Base-by-base conservation (phyloP, 2,797 vertebrate species). In the Poecile montanus region DNA sequence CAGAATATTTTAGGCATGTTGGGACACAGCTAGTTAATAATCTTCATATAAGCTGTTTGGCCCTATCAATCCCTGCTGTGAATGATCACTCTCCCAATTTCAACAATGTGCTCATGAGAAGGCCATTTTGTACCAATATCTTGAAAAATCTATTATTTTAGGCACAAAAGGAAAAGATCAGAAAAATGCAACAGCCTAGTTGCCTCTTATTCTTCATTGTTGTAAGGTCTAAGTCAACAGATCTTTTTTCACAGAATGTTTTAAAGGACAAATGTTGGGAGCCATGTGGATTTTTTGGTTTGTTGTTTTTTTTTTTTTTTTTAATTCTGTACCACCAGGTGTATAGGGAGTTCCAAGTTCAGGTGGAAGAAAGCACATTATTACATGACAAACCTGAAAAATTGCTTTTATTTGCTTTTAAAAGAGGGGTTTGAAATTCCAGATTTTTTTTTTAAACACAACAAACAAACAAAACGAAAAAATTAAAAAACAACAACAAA, bases 271-370 rank as follows among this genome's bases (percentile, higher is more conserved):
- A 6, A 14, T 38, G 2, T 27, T 72, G 26, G 5, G 9, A 5
- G 1, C 20, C 34, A 30, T 7, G 21, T 50, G 30, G 4, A 9
- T 0, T 3, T 25, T 42, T 62, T 18, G 2, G 2, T 2, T 29
- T 16, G 36, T 62, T 34, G 34, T 78, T 62, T 30, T 22, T 47
- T 47, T 10, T 47, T 22, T 47, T 15, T 17, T 48, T 56, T 29
- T 2, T 10, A 47, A 58, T 57, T 61, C 4, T 36, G 19, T 26
- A 70, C 26, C 15, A 72, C 40, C 25, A 87, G 23, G 50, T 18
- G 12, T 18, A 16, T 36, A 48, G 20, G 3, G 27, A 54, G 2
- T 74, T 84, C 13, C 25, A 76, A 51, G 48, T 53, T 40, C 29
- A 50, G 9, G 14, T 14, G 2, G 29, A 65, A 87, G 47, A 51